phyloP scores from a whole-genome alignment of 2,888 invertebrate genomes.

The Pharmacophagus antenor region DNA sequence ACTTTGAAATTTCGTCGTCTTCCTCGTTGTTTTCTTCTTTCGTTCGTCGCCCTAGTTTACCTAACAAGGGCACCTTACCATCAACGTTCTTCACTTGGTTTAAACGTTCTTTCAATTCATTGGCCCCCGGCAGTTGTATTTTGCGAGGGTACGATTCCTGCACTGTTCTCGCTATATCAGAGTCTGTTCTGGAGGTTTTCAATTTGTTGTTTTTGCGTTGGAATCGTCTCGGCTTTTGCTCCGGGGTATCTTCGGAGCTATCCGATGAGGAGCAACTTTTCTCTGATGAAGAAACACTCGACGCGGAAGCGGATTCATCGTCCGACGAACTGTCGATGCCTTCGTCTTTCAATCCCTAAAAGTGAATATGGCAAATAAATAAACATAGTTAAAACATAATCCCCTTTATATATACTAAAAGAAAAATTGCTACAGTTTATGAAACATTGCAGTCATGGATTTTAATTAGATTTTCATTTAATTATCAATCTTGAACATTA shows the following conservation, averaged over 20 bases:
- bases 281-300: constrained; percentile 72
- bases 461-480: too few species aligned
- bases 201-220: constrained; percentile 70
- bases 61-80: constrained; percentile 60
- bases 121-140: constrained; percentile 52
- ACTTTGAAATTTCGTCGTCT: constrained; percentile 58
- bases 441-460: too few species aligned
- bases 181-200: constrained; percentile 70
- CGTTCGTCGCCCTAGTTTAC: constrained; percentile 62
- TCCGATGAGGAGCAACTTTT: constrained; percentile 75
- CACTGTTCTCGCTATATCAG: constrained; percentile 58
- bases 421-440: too few species aligned
- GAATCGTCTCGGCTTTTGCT: constrained; percentile 61
- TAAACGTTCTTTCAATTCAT: constrained; percentile 52
- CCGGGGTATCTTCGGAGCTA: constrained; percentile 67
- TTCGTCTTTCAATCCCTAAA: constrained; percentile 77
- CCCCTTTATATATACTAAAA: too few species aligned
- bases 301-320: constrained; percentile 68
- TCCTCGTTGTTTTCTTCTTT: constrained; percentile 54
- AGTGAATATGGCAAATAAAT: constrained; percentile 19
- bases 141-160: constrained; percentile 54
- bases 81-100: constrained; percentile 61
- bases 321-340: constrained; percentile 79
- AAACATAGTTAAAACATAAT: neutral
- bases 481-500: too few species aligned